phyloP scores from a whole-genome alignment of 1,140 invertebrate genomes.

The Heliconius congener region DNA sequence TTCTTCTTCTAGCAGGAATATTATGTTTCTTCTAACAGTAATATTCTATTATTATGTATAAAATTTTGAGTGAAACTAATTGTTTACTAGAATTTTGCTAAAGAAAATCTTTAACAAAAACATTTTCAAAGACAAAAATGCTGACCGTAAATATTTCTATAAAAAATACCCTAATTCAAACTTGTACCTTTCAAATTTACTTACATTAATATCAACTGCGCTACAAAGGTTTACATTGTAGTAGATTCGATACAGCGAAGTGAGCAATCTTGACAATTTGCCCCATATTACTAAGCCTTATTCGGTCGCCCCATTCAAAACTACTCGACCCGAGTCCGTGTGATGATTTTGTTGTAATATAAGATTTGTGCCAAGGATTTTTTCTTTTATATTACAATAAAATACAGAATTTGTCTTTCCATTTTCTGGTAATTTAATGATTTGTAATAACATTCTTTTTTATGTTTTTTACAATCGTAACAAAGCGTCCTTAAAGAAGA shows the following conservation, averaged over 20 bases:
- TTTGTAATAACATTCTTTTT: neutral
- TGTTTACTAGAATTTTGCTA: no score
- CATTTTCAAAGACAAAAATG: no score
- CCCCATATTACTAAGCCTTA: neutral
- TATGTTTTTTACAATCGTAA: neutral
- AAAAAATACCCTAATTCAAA: no score
- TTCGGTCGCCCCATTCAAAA: slow-evolving; percentile 10
- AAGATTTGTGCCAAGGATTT: neutral
- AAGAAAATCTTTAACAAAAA: no score
- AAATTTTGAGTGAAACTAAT: no score
- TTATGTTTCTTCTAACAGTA: no score
- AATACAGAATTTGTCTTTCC: neutral
- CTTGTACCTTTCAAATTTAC: neutral
- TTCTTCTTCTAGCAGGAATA: no score
- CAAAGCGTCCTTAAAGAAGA: neutral
- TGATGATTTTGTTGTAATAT: slow-evolving; percentile 11
- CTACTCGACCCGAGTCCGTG: slow-evolving; percentile 11
- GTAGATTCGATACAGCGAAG: neutral
- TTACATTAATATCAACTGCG: no score
- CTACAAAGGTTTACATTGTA: no score
- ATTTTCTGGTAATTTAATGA: neutral
- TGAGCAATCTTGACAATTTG: slow-evolving; percentile 8
- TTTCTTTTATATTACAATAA: neutral
- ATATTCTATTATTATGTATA: no score
- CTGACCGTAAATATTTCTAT: no score